phyloP scores from a whole-genome alignment of 1,140 invertebrate species.

The Cephus cinctus region DNA sequence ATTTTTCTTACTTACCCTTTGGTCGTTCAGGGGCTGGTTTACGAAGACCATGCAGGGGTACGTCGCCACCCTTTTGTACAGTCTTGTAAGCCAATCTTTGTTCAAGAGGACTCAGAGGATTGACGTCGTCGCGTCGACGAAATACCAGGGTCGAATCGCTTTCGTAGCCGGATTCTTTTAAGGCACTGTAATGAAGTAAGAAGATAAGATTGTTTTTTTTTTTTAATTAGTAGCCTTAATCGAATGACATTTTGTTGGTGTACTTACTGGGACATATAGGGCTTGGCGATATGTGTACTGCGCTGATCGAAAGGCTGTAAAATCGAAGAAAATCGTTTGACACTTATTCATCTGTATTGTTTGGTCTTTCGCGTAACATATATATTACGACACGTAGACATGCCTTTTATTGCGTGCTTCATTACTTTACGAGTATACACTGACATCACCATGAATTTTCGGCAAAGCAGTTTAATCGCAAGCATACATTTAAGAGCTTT shows the following conservation, averaged over 20 bases:
- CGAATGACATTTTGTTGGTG: conserved; percentile 3
- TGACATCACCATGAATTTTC: too few relatives aligned
- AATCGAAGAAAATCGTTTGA: conserved; percentile 17
- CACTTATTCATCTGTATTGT: too few relatives aligned
- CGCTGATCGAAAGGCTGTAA: conserved; percentile 53
- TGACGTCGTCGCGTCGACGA: conserved; percentile 66
- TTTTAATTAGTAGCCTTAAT: not conserved
- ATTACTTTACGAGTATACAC: too few relatives aligned
- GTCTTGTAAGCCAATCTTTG: conserved; percentile 80
- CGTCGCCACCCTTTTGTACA: conserved; percentile 88
- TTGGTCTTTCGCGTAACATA: too few relatives aligned
- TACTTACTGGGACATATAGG: conserved; percentile 73
- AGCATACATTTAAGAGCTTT: too few relatives aligned
- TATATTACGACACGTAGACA: too few relatives aligned
- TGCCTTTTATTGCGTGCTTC: too few relatives aligned
- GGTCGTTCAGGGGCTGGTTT: conserved; percentile 84
- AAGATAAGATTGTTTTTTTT: conserved; percentile 11
- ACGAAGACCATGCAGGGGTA: conserved; percentile 81
- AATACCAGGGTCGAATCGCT: conserved; percentile 87
- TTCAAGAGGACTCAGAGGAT: conserved; percentile 74
- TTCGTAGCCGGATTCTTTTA: conserved; percentile 88
- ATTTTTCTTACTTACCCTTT: conserved; percentile 74
- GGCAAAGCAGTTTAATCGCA: too few relatives aligned
- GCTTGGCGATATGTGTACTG: conserved; percentile 53
- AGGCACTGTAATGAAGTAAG: conserved; percentile 59